phyloP scores from a whole-genome alignment of 2,888 invertebrate species.

The Pharmacophagus antenor region DNA sequence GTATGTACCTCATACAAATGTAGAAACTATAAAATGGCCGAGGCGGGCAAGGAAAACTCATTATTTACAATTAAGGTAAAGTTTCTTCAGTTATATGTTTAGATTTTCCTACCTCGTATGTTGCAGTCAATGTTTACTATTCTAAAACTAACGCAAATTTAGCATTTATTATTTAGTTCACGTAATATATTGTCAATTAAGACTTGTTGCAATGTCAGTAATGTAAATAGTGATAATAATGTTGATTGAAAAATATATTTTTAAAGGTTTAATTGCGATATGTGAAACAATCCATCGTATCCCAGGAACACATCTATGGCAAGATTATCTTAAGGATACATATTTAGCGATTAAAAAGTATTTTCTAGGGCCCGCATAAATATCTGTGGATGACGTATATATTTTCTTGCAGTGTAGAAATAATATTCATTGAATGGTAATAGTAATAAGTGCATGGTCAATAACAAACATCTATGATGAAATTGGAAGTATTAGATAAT shows the following conservation, averaged over 20 bases:
- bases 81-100: slow-evolving; percentile 1
- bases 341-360: no score
- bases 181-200: not conserved
- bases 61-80: slow-evolving; percentile 24
- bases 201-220: not conserved
- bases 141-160: slow-evolving; percentile 11
- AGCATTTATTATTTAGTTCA: slow-evolving; percentile 2
- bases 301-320: no score
- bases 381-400: no score
- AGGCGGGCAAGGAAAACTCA: slow-evolving; percentile 22
- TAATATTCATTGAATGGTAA: no score
- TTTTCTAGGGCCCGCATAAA: no score
- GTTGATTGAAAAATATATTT: no score
- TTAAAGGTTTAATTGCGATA: no score
- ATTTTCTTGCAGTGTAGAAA: no score
- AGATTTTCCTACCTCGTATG: slow-evolving; percentile 6
- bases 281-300: not conserved
- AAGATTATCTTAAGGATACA: no score
- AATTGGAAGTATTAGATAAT: no score
- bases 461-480: no score
- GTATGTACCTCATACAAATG: slow-evolving; percentile 23
- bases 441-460: no score
- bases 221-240: slow-evolving; percentile 27
- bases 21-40: slow-evolving; percentile 15
- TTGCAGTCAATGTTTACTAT: not conserved